Evolutionary conservation across 1,140 invertebrate genomes (phyloP).

Genomic region (Papilio glaucus): DNA sequence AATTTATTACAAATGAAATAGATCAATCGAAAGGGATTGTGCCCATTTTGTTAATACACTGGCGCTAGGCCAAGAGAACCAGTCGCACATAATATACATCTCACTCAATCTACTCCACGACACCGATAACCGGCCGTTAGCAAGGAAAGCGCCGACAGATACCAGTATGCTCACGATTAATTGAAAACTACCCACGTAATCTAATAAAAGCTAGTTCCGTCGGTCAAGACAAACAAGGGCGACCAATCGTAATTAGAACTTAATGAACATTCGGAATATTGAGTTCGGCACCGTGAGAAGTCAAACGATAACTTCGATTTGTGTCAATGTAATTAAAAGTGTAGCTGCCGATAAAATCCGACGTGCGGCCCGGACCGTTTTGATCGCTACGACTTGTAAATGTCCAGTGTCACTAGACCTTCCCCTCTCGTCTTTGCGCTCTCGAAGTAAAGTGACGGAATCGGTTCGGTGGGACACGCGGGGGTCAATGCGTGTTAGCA

Average conservation of each 20-base stretch:
- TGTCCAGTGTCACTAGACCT: conserved; percentile 58
- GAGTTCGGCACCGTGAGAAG: conserved; percentile 80
- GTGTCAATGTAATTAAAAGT: conserved; percentile 83
- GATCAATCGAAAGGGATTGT: conserved; percentile 49
- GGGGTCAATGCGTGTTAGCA: conserved; percentile 58
- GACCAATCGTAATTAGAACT: conserved; percentile 82
- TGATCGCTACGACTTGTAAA: conserved; percentile 69
- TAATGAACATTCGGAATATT: conserved; percentile 82
- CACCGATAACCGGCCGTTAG: conserved; percentile 77
- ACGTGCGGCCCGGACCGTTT: conserved; percentile 70
- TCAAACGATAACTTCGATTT: conserved; percentile 78
- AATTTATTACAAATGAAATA: conserved; percentile 46
- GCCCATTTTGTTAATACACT: conserved; percentile 54
- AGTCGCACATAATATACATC: conserved; percentile 66
- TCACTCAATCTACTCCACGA: conserved; percentile 75
- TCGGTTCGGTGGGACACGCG: conserved; percentile 43
- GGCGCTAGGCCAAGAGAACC: conserved; percentile 61
- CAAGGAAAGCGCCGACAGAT: conserved; percentile 75
- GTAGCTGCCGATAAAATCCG: conserved; percentile 76
- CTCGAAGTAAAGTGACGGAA: conserved; percentile 40
- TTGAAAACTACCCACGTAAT: conserved; percentile 82
- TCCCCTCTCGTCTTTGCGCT: conserved; percentile 41
- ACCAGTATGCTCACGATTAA: conserved; percentile 76
- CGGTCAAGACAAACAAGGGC: conserved; percentile 81
- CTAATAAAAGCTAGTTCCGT: conserved; percentile 81